Evolutionary conservation across 1,140 invertebrate genomes (phyloP).

Genomic region (Calephelis virginiensis): DNA sequence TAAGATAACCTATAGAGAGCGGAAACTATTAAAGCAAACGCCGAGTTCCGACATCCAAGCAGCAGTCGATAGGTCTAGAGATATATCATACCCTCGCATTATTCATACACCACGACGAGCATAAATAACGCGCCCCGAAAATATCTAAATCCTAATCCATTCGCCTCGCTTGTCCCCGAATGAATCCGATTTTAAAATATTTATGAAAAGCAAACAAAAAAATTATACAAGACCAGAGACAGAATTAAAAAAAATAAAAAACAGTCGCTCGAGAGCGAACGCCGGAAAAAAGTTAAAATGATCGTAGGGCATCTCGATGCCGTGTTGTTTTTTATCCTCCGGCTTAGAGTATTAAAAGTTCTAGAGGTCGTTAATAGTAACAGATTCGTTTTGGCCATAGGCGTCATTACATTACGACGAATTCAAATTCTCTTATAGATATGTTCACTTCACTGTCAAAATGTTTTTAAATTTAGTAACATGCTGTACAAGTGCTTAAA

Average conservation of each 20-base stretch:
- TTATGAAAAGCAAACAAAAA: constrained; percentile 71
- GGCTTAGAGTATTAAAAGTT: neutral
- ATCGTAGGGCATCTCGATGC: constrained; percentile 64
- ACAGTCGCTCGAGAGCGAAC: constrained; percentile 52
- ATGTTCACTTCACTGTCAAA: too few species aligned
- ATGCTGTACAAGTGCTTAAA: too few species aligned
- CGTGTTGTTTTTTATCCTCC: constrained; percentile 47
- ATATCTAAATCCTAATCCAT: constrained; percentile 77
- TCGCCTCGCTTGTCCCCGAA: constrained; percentile 68
- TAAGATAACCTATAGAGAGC: constrained; percentile 41
- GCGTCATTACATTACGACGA: too few species aligned
- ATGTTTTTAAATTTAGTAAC: too few species aligned
- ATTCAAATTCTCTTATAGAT: too few species aligned
- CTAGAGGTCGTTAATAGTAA: neutral
- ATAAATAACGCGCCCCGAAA: constrained; percentile 72
- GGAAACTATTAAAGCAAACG: constrained; percentile 49
- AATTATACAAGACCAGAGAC: constrained; percentile 49
- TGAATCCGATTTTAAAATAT: constrained; percentile 76
- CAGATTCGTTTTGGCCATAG: neutral
- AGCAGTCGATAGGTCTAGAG: constrained; percentile 41
- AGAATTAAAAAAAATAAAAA: constrained; percentile 70
- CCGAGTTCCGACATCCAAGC: constrained; percentile 36
- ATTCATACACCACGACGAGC: constrained; percentile 72
- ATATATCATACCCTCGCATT: constrained; percentile 64
- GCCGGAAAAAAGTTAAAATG: constrained; percentile 71